These are phyloP conservation scores for Eristalis arbustorum DNA, from an alignment of 2,888 invertebrate genomes.

Conservation along the genomic window DNA sequence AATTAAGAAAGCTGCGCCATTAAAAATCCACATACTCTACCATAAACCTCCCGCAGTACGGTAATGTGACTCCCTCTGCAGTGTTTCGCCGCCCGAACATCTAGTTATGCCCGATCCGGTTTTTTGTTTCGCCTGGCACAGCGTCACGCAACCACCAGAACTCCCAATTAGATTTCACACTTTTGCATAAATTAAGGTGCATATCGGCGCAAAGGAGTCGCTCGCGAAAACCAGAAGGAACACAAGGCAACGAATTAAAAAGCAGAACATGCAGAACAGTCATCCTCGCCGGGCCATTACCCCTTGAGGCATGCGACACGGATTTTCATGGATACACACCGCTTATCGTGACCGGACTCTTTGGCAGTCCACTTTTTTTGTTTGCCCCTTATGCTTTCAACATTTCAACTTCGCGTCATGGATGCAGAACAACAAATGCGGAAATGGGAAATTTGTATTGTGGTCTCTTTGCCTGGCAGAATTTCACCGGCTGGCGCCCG, in stretches of 20 bases:
- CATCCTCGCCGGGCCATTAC: conserved; percentile 7
- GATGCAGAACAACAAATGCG: conserved; percentile 31
- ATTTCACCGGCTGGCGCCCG: background rate
- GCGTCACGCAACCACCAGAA: conserved; percentile 21
- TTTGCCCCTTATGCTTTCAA: too few species aligned
- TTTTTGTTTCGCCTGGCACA: conserved; percentile 10
- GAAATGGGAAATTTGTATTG: conserved; percentile 57
- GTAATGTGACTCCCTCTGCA: background rate
- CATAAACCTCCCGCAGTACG: background rate
- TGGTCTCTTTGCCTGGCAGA: conserved; percentile 32
- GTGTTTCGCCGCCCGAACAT: background rate
- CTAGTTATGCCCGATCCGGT: conserved; percentile 25
- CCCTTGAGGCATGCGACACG: conserved; percentile 12
- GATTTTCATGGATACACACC: conserved; percentile 17
- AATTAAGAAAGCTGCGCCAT: conserved; percentile 30
- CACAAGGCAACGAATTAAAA: background rate
- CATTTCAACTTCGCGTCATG: background rate
- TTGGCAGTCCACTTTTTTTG: background rate
- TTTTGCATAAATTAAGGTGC: conserved; percentile 46
- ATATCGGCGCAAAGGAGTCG: background rate
- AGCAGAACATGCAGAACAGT: background rate
- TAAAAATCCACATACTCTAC: background rate
- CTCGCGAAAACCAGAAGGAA: background rate
- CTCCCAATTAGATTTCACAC: conserved; percentile 48
- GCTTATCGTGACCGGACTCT: conserved; percentile 1